Percentiles rank a stretch among this genome's conserved stretches.
These are phyloP conservation scores for Calephelis perditalis DNA, from an alignment of 2,888 invertebrate genomes.

Conservation along the genomic window DNA sequence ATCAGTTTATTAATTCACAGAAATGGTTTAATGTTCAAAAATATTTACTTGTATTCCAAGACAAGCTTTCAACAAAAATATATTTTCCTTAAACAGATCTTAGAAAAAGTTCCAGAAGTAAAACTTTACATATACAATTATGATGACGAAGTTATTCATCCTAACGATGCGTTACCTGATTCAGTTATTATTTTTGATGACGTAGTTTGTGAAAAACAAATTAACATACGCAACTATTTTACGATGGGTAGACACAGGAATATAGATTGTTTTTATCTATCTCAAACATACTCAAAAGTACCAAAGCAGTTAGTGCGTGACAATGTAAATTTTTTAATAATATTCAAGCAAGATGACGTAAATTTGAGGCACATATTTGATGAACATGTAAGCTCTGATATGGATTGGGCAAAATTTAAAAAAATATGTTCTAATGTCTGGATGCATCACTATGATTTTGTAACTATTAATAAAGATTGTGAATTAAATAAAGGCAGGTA, in stretches of 20 bases:
- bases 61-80: background rate
- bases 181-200: background rate
- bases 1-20: constrained; percentile 12
- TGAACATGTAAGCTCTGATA: constrained; percentile 25
- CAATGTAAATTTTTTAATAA: constrained; percentile 20
- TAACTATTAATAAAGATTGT: constrained; percentile 8
- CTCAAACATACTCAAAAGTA: constrained; percentile 20
- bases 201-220: background rate
- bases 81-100: background rate
- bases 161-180: background rate
- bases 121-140: background rate
- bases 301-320: constrained; percentile 21
- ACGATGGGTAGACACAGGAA: background rate
- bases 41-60: background rate
- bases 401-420: constrained; percentile 18
- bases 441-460: constrained; percentile 2
- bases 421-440: background rate
- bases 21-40: background rate
- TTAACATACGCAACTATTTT: background rate
- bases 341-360: constrained; percentile 24
- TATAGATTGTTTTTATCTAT: constrained; percentile 16
- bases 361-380: constrained; percentile 27
- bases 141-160: background rate
- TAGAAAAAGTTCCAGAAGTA: background rate
- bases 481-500: constrained; percentile 8